Evolutionary conservation across 2,797 vertebrate species (phyloP), one percentile per base, ranked within the genome.

Genomic region (Muscicapa comitata): DNA sequence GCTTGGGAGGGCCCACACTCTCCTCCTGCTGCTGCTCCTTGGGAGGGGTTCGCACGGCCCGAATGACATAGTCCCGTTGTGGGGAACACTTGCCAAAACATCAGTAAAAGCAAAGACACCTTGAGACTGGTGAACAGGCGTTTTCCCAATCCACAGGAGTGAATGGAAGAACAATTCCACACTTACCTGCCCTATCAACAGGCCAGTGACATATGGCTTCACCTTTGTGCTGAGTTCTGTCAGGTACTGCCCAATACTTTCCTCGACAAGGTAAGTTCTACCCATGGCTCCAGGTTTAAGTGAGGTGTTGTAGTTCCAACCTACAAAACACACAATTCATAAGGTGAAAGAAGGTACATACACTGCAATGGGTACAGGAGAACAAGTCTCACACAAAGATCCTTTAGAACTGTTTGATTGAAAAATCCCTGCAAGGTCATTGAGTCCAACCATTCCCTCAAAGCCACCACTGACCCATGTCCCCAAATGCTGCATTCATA

Each of bases 131-230:
- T 31, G 62, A 28, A 17, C 31, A 28, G 18, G 8, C 2, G 6
- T 24, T 68, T 72, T 25, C 9, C 11, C 57, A 33, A 0, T 4
- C 25, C 53, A 37, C 21, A 67, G 9, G 7, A 65, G 37, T 0
- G 2, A 47, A 78, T 2, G 11, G 33, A 76, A 65, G 82, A 6
- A 10, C 37, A 62, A 43, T 14, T 24, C 10, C 58, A 92, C 24
- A 89, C 97, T 95, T 97, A 99, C 99, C 98, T 99, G 99, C 76
- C 99, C 99, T 96, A 99, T 98, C n/a, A 99, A 97, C 77, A 99
- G 97, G 24, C 99, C 99, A 40, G 98, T 99, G 68, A 98, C 93
- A 90, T 97, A 98, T 72, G 92, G 83, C 59, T 97, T 97, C 67
- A 93, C 89, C 77, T 97, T 96, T 4, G 96, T 97, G 94, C 96